phyloP scores from a whole-genome alignment of 2,888 invertebrate species.

The Pyralis farinalis region DNA sequence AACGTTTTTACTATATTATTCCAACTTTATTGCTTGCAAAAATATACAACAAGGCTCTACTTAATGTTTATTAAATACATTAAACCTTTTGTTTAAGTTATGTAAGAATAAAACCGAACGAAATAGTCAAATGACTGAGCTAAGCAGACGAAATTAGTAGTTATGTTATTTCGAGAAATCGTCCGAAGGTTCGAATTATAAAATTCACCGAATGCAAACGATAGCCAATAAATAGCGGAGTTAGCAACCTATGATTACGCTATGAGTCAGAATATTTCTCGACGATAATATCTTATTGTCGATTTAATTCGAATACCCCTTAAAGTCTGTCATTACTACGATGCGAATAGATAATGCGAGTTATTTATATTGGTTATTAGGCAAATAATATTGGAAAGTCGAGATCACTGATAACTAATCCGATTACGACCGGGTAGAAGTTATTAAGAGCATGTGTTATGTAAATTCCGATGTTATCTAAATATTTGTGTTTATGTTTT shows the following conservation, averaged over 20 bases:
- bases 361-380: conserved; percentile 10
- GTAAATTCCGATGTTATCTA: neutral
- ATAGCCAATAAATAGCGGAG: conserved; percentile 48
- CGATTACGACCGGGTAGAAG: conserved; percentile 12
- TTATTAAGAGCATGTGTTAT: conserved; percentile 3
- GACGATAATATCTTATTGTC: conserved; percentile 40
- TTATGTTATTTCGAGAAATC: conserved; percentile 40
- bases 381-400: conserved; percentile 10
- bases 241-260: conserved; percentile 57
- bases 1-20: too few species aligned
- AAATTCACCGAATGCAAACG: conserved; percentile 49
- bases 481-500: neutral
- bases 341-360: conserved; percentile 12
- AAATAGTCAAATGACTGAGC: conserved; percentile 6
- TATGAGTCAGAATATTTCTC: conserved; percentile 41
- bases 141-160: conserved; percentile 27
- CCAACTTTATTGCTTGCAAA: too few species aligned
- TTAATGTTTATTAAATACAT: too few species aligned
- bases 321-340: conserved; percentile 35
- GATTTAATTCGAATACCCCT: conserved; percentile 26
- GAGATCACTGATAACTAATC: neutral
- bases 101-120: too few species aligned
- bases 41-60: too few species aligned
- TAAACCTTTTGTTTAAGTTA: too few species aligned
- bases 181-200: conserved; percentile 31